phyloP scores from a whole-genome alignment of 2,797 vertebrate genomes.

The Schizothorax lantsangensis region DNA sequence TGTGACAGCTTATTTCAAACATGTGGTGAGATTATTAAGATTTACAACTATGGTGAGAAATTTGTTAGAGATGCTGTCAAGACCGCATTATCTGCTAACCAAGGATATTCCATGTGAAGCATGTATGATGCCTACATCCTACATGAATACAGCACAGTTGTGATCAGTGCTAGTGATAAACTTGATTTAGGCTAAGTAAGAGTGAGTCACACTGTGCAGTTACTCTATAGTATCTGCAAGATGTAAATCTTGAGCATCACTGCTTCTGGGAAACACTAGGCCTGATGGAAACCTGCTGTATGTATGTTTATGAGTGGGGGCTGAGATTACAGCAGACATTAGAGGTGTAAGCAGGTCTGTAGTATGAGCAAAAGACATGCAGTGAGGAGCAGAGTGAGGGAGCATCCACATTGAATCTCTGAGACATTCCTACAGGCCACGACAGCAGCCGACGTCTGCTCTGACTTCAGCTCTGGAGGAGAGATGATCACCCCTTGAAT shows the following conservation, averaged over 20 bases:
- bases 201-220: not conserved
- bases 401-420: conserved; percentile 1
- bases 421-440: conserved; percentile 40
- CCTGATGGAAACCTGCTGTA: not conserved
- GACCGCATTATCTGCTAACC: not conserved
- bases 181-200: not conserved
- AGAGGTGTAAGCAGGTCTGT: conserved; percentile 8
- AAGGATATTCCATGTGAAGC: not conserved
- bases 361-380: conserved; percentile 34
- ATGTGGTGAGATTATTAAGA: conserved; percentile 13
- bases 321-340: conserved; percentile 26
- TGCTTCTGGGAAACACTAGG: not conserved
- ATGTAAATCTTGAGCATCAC: not conserved
- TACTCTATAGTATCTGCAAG: not conserved
- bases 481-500: conserved; percentile 84
- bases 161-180: conserved; percentile 16
- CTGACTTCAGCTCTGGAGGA: conserved; percentile 78
- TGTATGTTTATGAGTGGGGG: not conserved
- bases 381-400: not conserved
- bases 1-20: not conserved
- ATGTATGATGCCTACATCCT: not conserved
- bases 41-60: not conserved
- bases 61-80: conserved; percentile 5
- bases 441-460: conserved; percentile 60
- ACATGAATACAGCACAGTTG: not conserved